Evolutionary conservation across 1,140 invertebrate genomes (phyloP).

Genomic region (Contarinia nasturtii): DNA sequence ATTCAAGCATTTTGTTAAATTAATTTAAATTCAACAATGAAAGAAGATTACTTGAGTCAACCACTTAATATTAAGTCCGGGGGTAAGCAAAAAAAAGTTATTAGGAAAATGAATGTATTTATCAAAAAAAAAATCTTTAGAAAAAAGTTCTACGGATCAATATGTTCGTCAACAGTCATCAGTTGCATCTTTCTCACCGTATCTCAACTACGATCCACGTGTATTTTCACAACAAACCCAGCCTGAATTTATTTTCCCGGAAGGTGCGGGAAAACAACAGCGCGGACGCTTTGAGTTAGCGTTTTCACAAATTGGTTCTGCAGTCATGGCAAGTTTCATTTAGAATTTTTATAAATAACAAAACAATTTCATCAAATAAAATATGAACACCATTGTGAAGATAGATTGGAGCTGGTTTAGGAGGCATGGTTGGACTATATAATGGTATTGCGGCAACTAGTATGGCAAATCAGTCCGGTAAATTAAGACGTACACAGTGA

Average conservation of each 20-base stretch:
- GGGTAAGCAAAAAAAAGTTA: slow-evolving; percentile 20
- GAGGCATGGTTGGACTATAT: slow-evolving; percentile 69
- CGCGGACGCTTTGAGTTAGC: slow-evolving; percentile 73
- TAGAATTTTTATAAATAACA: too few species aligned
- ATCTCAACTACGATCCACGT: slow-evolving; percentile 78
- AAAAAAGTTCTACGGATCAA: slow-evolving; percentile 4
- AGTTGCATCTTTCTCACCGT: slow-evolving; percentile 53
- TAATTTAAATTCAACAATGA: too few species aligned
- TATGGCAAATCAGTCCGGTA: slow-evolving; percentile 64
- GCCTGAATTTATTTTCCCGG: slow-evolving; percentile 85
- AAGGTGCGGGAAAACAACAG: slow-evolving; percentile 57
- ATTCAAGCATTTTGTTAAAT: too few species aligned
- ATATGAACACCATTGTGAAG: too few species aligned
- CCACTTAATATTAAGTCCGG: slow-evolving; percentile 14
- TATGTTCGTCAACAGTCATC: slow-evolving; percentile 13
- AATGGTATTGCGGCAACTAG: slow-evolving; percentile 70
- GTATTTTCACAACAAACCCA: slow-evolving; percentile 53
- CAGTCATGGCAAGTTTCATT: slow-evolving; percentile 33
- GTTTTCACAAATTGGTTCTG: slow-evolving; percentile 82
- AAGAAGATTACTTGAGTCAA: slow-evolving; percentile 21
- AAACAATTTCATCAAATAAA: too few species aligned
- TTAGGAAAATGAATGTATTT: too few species aligned
- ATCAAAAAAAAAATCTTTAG: not conserved
- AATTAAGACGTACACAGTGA: slow-evolving; percentile 78
- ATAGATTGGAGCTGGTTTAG: slow-evolving; percentile 53